phyloP scores from a whole-genome alignment of 2,797 vertebrate species.

The Phoeniculus purpureus region DNA sequence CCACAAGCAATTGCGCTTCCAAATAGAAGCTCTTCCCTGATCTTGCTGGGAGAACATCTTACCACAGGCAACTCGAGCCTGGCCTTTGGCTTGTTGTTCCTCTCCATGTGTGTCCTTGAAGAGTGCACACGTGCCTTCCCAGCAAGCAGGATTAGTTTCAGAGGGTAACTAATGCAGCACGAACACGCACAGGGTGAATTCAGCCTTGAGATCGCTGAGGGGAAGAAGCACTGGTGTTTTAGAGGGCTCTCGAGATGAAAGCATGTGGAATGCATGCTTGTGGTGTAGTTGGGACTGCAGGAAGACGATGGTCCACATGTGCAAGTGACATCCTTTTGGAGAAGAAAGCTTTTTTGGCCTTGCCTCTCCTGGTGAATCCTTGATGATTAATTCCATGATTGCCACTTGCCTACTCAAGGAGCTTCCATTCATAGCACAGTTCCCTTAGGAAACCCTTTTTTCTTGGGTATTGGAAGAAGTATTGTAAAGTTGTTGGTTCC shows the following conservation, averaged over 20 bases:
- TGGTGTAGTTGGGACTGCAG: accelerated
- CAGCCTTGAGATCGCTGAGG: background rate
- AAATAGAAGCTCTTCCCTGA: background rate
- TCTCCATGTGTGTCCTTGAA: accelerated
- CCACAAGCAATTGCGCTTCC: background rate
- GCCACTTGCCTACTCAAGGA: background rate
- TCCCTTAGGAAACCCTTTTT: background rate
- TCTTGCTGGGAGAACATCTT: background rate
- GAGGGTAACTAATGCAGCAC: background rate
- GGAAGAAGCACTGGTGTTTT: background rate
- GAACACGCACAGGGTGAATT: background rate
- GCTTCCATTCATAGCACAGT: background rate
- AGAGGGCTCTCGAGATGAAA: background rate
- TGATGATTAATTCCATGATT: constrained; percentile 10
- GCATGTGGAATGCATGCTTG: background rate
- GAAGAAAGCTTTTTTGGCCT: background rate
- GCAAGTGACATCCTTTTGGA: background rate
- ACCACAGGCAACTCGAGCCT: background rate
- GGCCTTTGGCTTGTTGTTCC: background rate
- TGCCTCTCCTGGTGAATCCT: background rate
- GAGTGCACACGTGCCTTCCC: accelerated
- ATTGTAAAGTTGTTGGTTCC: background rate
- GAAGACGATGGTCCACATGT: background rate
- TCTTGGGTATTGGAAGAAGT: background rate
- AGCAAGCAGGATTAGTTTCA: background rate